Evolutionary conservation across 2,797 vertebrate genomes (phyloP), one percentile per base, ranked within the genome.

Genomic region (Champsocephalus esox): DNA sequence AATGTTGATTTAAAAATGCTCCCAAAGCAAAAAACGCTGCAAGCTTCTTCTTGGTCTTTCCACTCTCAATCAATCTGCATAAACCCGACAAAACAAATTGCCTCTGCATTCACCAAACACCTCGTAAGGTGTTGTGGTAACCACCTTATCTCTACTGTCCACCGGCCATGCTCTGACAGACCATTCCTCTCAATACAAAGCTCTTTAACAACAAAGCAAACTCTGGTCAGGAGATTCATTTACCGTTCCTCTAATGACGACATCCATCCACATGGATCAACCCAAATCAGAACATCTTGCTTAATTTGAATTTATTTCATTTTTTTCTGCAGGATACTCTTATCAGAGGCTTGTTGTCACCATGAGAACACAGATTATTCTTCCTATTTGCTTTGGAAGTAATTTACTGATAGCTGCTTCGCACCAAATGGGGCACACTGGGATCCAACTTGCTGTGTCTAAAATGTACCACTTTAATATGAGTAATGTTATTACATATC

Each of bases 401-500:
- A 62, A 71, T 66, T 28, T 66, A 70, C 57, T 61, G 44, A 65
- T 46, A 19, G 69, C 63, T 41, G 13, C 38, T 55, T 14, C 13
- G 13, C 70, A 51, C 50, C 41, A 67, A 19, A 63, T 51, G 63
- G 64, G 60, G 58, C 34, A 38, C 32, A 9, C 32, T 44, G 45
- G 41, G 34, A 44, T 71, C 65, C 55, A 24, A 66, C 83, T 83
- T 73, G 32, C 66, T 55, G 61, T 54, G 66, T 80, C 67, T 72
- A 52, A 79, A 75, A 65, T 34, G 43, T 80, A 50, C 75, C 65
- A 72, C 73, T 85, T 84, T 70, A 85, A 88, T 87, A 70, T 66
- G 58, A 59, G 48, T 77, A 75, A 88, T 89, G 52, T 13, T 70
- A 77, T 90, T 85, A 75, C 66, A 79, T 60, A n/a, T 65, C 63